Evolutionary conservation across 2,113 vertebrate genomes (phyloP), one percentile per base, ranked within the genome.

Genomic region (Cyanoliseus patagonus): DNA sequence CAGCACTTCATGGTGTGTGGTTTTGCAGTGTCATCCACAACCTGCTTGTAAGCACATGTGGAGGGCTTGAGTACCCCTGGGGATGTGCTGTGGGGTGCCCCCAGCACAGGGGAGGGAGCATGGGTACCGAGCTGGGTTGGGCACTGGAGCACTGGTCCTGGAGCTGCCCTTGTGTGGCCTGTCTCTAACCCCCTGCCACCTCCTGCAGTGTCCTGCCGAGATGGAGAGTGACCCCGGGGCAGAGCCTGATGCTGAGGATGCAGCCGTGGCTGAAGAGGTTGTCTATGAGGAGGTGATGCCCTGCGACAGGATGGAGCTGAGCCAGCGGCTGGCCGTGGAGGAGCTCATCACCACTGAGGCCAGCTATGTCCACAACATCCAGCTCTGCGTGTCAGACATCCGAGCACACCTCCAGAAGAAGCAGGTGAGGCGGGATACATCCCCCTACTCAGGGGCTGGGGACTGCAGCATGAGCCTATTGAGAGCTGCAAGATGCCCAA

Each of bases 271-370:
- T 4, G 91, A 95, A n/a, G 87, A 84, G 3, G 72, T 24, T 7
- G 39, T 86, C 47, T 95, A 96, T 1, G 94, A 95, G 31, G 98
- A 94, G 81, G 94, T 88, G 62, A 18, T 49, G 8, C 95, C 95
- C 44, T 97, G 90, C 6, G 97, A 98, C 93, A 98, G 74, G 83
- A 95, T 33, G 6, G 94, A 97, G 46, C 98, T 98, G 87, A 98
- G 98, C 31, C 99, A 99, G 97, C 90, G 61, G 75, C 95, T 99
- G 96, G 98, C 98, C 1, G 74, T 99, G 27, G 97, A 98, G 70
- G 99, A 99, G 92, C 97, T 99, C 68, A 92, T 99, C 28, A 92
- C 98, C 88, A 99, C 99, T 0, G 99, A 99, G 97, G 97, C 94
- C 95, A 98, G 98, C 95, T 99, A 99, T 28, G 97, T 99, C 3